Base-by-base conservation (phyloP, 2,797 vertebrate genomes). In the Tadarida brasiliensis region DNA sequence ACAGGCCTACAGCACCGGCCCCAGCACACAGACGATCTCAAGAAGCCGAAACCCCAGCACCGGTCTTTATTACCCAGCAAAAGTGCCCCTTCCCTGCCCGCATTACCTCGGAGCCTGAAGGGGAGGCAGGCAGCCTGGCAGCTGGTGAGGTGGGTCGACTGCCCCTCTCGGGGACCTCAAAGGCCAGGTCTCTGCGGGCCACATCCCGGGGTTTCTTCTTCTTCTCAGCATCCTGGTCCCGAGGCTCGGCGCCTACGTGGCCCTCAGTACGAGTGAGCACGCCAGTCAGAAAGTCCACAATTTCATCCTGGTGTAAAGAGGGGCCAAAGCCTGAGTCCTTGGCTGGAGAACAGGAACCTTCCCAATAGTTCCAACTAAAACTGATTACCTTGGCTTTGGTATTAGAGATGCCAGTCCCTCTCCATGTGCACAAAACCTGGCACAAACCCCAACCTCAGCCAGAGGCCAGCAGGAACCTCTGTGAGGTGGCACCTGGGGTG, bases 171-270 rank as follows among this genome's bases (percentile, higher is more conserved):
- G 98, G 96, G 85, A 99, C 87, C 81, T 99, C 99, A 16, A 99
- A 99, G 1, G 99, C 99, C 95, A 99, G 97, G 78, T 99, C 99
- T 92, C 99, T 98, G 16, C 99, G 98, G 54, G 98, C 51, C 0
- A 98, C 98, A 0, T 99, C 99, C 0, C 99, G 98, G 0, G 98
- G 96, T 7, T 99, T 98, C 94, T 99, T 99, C 97, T 99, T 99
- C 98, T 99, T 99, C 97, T 99, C 99, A 0, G 99, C 99, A 78
- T 99, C 99, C 83, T 99, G 98, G 95, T 99, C 99, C 11, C 99
- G 99, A 30, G 99, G 99, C 94, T 99, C 99, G 0, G 99, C 98
- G 22, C 99, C 99, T 0, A 98, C 80, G 14, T 99, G 99, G 47
- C 99, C 98, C 80, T 99, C 99, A 0, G 99, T 96, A 3, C 99